A percentile compares a stretch with the other conserved stretches of the same genome.
These are phyloP conservation scores for Microcebus lehilahytsara DNA, from an alignment of 2,113 vertebrate species.

Conservation along the genomic window DNA sequence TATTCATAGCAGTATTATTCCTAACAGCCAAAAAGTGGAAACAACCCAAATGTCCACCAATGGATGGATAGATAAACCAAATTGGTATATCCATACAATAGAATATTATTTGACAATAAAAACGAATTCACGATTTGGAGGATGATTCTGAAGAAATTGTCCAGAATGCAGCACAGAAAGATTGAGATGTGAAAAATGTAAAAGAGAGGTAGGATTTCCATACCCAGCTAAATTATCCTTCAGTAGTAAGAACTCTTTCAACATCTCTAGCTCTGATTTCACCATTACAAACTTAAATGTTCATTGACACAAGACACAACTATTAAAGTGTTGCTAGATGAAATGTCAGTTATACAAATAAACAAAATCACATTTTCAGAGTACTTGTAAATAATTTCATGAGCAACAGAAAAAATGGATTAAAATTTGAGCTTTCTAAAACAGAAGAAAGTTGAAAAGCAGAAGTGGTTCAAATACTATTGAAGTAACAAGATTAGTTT, in stretches of 20 bases:
- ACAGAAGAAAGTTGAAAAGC: too few relatives aligned
- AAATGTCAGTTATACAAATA: too few relatives aligned
- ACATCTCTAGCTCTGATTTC: background rate
- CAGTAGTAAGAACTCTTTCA: background rate
- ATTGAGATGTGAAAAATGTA: background rate
- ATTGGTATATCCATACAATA: background rate
- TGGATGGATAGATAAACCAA: background rate
- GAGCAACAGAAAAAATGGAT: too few relatives aligned
- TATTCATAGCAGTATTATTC: background rate
- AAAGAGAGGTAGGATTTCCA: background rate
- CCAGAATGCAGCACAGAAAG: background rate
- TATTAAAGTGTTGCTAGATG: too few relatives aligned
- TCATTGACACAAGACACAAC: background rate
- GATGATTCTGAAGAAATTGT: background rate
- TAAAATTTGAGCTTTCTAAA: too few relatives aligned
- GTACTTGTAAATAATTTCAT: too few relatives aligned
- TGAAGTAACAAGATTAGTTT: too few relatives aligned
- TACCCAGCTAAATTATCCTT: background rate
- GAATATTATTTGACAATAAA: background rate
- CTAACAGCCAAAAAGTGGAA: background rate
- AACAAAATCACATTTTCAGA: too few relatives aligned
- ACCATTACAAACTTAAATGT: background rate
- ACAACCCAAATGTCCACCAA: background rate
- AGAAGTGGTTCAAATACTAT: too few relatives aligned
- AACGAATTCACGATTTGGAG: background rate